Percentiles rank a stretch among this genome's conserved stretches.
Evolutionary conservation across 2,888 invertebrate genomes (phyloP).

Genomic region (Watsonalla binaria): DNA sequence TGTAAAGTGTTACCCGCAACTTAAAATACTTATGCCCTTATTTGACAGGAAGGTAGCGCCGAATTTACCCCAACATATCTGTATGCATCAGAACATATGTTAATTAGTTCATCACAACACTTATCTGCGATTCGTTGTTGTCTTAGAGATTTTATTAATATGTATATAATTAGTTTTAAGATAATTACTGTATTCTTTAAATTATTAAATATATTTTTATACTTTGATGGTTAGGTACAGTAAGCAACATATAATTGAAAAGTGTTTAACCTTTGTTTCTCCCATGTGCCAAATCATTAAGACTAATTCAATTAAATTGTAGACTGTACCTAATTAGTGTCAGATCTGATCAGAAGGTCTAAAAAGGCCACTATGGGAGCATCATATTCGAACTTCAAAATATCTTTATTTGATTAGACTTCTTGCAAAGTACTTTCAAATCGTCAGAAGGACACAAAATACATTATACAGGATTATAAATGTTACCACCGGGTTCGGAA

Average conservation of each 20-base stretch:
- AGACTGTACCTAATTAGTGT: neutral
- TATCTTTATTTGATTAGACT: too few species aligned
- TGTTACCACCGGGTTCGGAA: too few species aligned
- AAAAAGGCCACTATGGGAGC: too few species aligned
- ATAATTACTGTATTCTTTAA: neutral
- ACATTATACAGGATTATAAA: too few species aligned
- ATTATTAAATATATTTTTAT: neutral
- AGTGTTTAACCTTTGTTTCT: neutral
- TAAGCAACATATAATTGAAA: neutral
- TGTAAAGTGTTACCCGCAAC: too few species aligned
- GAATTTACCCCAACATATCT: neutral
- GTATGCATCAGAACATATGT: neutral
- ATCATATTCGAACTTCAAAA: too few species aligned
- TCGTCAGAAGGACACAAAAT: too few species aligned
- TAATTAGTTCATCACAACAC: slow-evolving; percentile 7
- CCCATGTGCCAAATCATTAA: neutral
- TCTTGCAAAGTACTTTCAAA: too few species aligned
- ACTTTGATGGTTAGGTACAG: neutral
- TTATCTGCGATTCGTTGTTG: slow-evolving; percentile 28
- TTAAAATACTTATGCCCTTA: too few species aligned
- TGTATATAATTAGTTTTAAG: neutral
- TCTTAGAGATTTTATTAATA: slow-evolving; percentile 18
- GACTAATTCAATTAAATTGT: neutral
- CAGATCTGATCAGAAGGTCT: neutral
- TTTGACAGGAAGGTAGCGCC: too few species aligned